Evolutionary conservation across 2,888 invertebrate genomes (phyloP).

Genomic region (Gerris lacustris): DNA sequence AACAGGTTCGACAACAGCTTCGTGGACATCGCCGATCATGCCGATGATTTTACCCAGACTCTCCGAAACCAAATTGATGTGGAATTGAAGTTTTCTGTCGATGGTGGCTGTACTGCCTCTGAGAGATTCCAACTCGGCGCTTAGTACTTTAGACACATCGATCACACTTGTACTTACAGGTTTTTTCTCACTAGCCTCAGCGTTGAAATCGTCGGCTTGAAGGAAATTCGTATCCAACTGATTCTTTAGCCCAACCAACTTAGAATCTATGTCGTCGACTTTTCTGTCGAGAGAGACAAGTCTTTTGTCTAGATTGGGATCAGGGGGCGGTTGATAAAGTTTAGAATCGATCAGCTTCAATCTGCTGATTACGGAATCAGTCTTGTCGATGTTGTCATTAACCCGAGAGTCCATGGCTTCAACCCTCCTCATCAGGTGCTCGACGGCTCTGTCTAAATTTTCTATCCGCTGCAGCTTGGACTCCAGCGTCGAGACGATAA

Average conservation of each 20-base stretch:
- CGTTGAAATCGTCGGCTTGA: slow-evolving; percentile 69
- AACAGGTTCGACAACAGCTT: slow-evolving; percentile 65
- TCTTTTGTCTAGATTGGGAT: slow-evolving; percentile 38
- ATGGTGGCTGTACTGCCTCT: slow-evolving; percentile 50
- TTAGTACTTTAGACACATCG: slow-evolving; percentile 72
- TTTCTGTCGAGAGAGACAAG: slow-evolving; percentile 66
- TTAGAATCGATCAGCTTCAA: slow-evolving; percentile 61
- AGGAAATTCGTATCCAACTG: slow-evolving; percentile 72
- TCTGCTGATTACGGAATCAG: slow-evolving; percentile 68
- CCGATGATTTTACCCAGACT: slow-evolving; percentile 64
- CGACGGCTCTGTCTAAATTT: slow-evolving; percentile 75
- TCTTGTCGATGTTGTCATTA: slow-evolving; percentile 71
- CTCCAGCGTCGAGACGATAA: slow-evolving; percentile 76
- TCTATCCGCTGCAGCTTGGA: slow-evolving; percentile 78
- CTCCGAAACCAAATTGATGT: slow-evolving; percentile 70
- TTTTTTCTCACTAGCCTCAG: slow-evolving; percentile 76
- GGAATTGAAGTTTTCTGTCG: slow-evolving; percentile 67
- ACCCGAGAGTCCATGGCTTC: slow-evolving; percentile 70
- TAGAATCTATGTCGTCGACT: slow-evolving; percentile 69
- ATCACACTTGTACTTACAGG: slow-evolving; percentile 70
- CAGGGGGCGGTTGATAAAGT: slow-evolving; percentile 46
- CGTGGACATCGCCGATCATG: slow-evolving; percentile 70
- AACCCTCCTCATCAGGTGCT: slow-evolving; percentile 72
- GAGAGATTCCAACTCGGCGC: slow-evolving; percentile 66
- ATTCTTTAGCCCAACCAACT: slow-evolving; percentile 62